These are phyloP conservation scores for Oligia fasciuncula DNA, from an alignment of 2,888 invertebrate species.

Conservation along the genomic window DNA sequence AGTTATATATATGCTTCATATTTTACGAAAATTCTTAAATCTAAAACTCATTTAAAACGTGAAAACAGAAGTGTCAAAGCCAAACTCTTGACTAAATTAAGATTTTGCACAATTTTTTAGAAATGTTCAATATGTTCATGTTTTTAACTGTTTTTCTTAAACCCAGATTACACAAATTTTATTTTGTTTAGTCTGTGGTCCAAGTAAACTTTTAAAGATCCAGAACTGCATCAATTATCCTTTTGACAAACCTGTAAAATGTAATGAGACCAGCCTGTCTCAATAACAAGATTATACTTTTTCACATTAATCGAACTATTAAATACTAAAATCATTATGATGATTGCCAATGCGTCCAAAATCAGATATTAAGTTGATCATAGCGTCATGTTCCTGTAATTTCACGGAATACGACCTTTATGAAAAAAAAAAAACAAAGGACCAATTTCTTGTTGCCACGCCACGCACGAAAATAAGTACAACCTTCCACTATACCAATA, in stretches of 20 bases:
- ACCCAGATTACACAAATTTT: neutral
- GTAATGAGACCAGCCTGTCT: neutral
- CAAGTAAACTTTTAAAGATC: neutral
- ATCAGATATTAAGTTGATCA: neutral
- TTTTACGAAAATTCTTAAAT: neutral
- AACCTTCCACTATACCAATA: constrained; percentile 45
- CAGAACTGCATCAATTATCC: neutral
- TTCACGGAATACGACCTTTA: neutral
- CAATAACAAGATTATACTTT: neutral
- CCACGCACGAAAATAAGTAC: constrained; percentile 25
- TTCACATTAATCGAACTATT: neutral
- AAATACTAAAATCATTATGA: neutral
- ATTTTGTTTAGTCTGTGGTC: neutral
- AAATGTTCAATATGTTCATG: neutral
- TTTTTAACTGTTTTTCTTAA: neutral
- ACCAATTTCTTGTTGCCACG: constrained; percentile 36
- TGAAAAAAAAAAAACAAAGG: neutral
- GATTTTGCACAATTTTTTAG: neutral
- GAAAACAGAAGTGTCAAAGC: neutral
- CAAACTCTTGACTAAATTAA: neutral
- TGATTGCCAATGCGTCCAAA: neutral
- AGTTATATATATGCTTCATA: neutral
- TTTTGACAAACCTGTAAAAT: neutral
- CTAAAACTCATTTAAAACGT: neutral
- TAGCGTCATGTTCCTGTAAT: neutral